Evolutionary conservation across 2,113 vertebrate genomes (phyloP), one percentile per base, ranked within the genome.

Genomic region (Siniperca knerii): DNA sequence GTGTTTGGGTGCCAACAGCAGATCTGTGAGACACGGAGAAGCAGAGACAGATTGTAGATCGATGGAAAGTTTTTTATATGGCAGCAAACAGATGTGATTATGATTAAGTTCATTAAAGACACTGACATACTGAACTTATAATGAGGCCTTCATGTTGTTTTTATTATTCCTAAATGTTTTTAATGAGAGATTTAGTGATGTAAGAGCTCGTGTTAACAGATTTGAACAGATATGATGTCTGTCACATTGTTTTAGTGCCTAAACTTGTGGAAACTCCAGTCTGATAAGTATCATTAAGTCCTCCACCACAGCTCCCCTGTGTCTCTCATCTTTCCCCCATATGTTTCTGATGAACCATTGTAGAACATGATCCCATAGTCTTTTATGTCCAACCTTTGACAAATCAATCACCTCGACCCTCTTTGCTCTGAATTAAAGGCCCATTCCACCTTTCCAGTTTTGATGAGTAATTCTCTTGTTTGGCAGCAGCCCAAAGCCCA

Each of bases 381-480:
- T 89, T 88, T 91, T 84, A 92, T 90, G 87, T 92, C 75, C 89
- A 87, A 88, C 92, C 93, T 92, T 91, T 91, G 89, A 90, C 92
- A 91, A 89, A 94, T 94, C 90, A 89, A 92, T 94, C 93, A 92
- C 90, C 90, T 91, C 64, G 69, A 92, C 81, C 87, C 80, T 90
- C 88, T 78, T 8, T 77, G 89, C 88, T 87, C 89, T 84, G 91
- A 91, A 93, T 93, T 93, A 94, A 93, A 95, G 90, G 86, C 89
- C 86, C 91, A 91, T 92, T 93, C 83, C 90, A 91, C 91, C 90
- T 92, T 91, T 87, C 86, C 85, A 90, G 90, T 92, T 92, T 78
- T 46, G 87, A 92, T 93, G 90, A 93, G 85, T 93, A 79, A 94
- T 93, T 89, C 84, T 83, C 87, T 87, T 87, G 86, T 92, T 92